A percentile compares a stretch with the other conserved stretches of the same genome.
Evolutionary conservation across 1,140 invertebrate genomes (phyloP).

Genomic region (Drosophila lini): DNA sequence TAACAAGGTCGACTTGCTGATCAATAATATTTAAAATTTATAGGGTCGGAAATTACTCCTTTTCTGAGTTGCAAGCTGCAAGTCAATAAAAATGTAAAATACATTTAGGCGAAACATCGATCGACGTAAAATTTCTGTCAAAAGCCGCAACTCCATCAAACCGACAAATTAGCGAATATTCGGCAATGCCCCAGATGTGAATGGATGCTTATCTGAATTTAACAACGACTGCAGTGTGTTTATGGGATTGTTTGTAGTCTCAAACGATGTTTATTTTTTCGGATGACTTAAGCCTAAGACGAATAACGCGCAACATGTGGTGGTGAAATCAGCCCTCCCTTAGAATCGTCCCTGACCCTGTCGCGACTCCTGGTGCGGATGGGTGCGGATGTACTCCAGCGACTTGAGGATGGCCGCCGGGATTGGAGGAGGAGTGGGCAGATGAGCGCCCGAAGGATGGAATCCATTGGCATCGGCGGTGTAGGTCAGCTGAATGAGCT

Average conservation of each 20-base stretch:
- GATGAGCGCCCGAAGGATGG: constrained; percentile 89
- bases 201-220: constrained; percentile 1
- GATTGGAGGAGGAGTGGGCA: constrained; percentile 92
- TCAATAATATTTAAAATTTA: background rate
- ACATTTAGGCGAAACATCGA: background rate
- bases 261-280: constrained; percentile 43
- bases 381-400: constrained; percentile 86
- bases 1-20: background rate
- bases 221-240: constrained; percentile 14
- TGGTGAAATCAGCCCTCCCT: background rate
- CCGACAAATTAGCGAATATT: background rate
- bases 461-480: constrained; percentile 92
- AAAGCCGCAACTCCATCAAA: background rate
- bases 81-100: background rate
- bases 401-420: constrained; percentile 88
- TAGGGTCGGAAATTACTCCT: background rate
- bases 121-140: background rate
- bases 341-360: constrained; percentile 58
- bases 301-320: constrained; percentile 39
- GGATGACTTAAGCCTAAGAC: constrained; percentile 44
- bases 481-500: constrained; percentile 86
- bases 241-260: constrained; percentile 19
- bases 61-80: background rate
- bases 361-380: constrained; percentile 83
- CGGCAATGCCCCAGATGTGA: constrained; percentile 5